Conservation (phyloP, 2,888 invertebrate species). For the Chironomus tentans region DNA sequence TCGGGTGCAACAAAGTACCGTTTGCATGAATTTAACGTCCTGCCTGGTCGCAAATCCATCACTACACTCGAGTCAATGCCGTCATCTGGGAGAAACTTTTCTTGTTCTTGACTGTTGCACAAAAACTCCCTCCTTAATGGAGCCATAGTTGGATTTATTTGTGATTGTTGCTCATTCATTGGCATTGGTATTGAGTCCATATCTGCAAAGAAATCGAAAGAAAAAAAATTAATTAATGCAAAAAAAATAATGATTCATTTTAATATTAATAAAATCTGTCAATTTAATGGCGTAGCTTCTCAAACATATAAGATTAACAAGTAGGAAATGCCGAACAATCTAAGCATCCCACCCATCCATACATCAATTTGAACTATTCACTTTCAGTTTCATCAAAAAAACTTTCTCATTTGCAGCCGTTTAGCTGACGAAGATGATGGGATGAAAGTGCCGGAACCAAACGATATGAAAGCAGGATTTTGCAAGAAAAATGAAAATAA, state of each 20-base stretch:
- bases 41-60: constrained; percentile 37
- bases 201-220: not conserved
- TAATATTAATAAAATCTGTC: too few species aligned
- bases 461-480: not conserved
- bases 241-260: not conserved
- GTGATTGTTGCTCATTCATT: not conserved
- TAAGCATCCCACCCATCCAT: too few species aligned
- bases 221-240: not conserved
- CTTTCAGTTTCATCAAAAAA: too few species aligned
- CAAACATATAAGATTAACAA: too few species aligned
- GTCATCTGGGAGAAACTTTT: constrained; percentile 39
- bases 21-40: constrained; percentile 35
- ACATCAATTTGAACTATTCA: too few species aligned
- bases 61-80: constrained; percentile 41
- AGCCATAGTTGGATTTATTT: not conserved
- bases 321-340: too few species aligned
- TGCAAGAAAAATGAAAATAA: not conserved
- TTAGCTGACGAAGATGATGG: too few species aligned
- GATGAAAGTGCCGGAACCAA: too few species aligned
- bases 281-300: too few species aligned
- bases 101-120: constrained; percentile 34
- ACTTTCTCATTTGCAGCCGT: too few species aligned
- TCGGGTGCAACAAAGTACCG: constrained; percentile 39
- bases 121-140: not conserved
- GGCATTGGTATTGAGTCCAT: not conserved